phyloP scores from a whole-genome alignment of 2,888 invertebrate species.

The Alviniconcha strummeri region DNA sequence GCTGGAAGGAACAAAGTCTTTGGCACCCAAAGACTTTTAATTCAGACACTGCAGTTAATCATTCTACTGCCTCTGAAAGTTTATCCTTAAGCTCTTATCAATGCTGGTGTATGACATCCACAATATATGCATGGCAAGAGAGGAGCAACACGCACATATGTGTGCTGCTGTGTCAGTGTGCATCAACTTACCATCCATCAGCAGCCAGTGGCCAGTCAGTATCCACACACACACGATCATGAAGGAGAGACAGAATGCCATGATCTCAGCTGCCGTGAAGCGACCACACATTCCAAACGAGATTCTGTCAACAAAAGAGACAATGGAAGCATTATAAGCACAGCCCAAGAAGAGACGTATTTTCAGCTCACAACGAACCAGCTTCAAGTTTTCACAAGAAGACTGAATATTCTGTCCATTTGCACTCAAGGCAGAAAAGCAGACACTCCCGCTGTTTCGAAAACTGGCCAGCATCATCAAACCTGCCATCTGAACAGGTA shows the following conservation, averaged over 20 bases:
- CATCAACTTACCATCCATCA: constrained; percentile 88
- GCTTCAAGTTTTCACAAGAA: not conserved
- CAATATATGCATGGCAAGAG: no score
- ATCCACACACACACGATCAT: constrained; percentile 98
- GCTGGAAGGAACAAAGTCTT: no score
- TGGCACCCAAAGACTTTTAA: no score
- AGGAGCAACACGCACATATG: no score
- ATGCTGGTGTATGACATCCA: no score
- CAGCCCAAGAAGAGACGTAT: not conserved
- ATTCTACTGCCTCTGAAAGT: no score
- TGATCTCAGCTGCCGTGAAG: constrained; percentile 94
- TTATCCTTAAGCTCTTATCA: no score
- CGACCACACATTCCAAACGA: constrained; percentile 94
- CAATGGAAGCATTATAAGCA: not conserved
- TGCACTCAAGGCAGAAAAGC: not conserved
- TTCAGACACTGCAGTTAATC: no score
- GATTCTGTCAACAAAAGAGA: constrained; percentile 76
- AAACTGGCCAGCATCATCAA: no score
- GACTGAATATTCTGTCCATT: not conserved
- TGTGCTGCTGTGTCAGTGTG: no score
- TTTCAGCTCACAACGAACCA: not conserved
- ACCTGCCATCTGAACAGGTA: no score
- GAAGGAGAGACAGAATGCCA: constrained; percentile 93
- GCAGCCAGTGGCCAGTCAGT: constrained; percentile 96
- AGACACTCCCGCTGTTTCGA: no score